Base-by-base conservation (phyloP, 2,797 vertebrate genomes). In the Tolypeutes matacus region DNA sequence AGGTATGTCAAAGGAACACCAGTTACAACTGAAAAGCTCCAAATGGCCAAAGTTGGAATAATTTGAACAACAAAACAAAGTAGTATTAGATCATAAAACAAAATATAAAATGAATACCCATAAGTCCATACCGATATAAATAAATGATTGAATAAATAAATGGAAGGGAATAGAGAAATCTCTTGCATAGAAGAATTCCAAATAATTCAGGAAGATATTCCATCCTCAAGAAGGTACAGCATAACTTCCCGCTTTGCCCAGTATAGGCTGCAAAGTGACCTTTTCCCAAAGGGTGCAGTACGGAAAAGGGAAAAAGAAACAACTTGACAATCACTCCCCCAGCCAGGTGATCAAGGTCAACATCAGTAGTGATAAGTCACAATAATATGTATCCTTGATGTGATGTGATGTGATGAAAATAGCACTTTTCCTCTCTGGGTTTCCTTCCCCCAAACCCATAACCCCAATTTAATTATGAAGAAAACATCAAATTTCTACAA, bases 71-170 rank as follows among this genome's bases (percentile, higher is more conserved):
- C 56, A 73, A 91, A 84, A 67, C 53, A 78, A 56, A 82, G 27
- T n/a, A 29, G 6, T 82, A 49, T 56, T 58, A 13, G 5, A 56
- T 89, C 69, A 77, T 13, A 89, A 70, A 7, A 29, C 39, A 77
- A 49, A 75, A 25, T 86, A 80, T 53, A 85, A 89, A 80, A 64
- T 85, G 86, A 81, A 75, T 20, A 83, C 53, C 25, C 31, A 21
- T 75, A 56, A 27, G 42, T 83, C 23, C 14, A 29, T 76, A 75
- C 18, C 58, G 14, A 92, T 70, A 70, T 14, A 76, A 76, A 7
- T 58, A 92, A 31, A 46, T 65, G 27, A 60, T 56, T 73, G 31
- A 69, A 88, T 29, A 92, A 65, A 36, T 64, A 94, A 92, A 90
- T 65, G 10, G 3, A 2, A 31, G 27, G 34, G 18, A 67, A 67